Conservation (phyloP, 2,888 invertebrate genomes). For the Plebejus melissa region DNA sequence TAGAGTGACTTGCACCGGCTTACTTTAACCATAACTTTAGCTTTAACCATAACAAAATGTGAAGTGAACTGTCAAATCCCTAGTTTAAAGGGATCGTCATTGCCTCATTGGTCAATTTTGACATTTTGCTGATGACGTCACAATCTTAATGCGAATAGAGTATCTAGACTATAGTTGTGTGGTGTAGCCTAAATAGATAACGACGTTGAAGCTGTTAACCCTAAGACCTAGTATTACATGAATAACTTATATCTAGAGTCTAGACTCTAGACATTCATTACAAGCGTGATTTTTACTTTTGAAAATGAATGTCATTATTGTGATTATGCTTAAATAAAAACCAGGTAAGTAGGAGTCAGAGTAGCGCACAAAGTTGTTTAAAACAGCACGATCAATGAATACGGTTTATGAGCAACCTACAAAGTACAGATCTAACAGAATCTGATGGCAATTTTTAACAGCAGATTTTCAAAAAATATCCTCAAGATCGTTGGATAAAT, state of each 20-base stretch:
- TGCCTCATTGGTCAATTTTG: neutral
- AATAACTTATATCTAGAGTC: conserved; percentile 21
- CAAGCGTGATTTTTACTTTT: neutral
- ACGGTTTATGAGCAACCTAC: too few species aligned
- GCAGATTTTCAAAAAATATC: too few species aligned
- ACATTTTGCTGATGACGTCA: neutral
- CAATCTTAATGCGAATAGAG: neutral
- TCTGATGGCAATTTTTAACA: too few species aligned
- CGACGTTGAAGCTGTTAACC: conserved; percentile 40
- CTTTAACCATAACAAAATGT: too few species aligned
- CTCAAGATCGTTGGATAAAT: too few species aligned
- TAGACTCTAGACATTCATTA: conserved; percentile 3
- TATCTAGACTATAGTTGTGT: neutral
- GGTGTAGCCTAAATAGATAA: conserved; percentile 29
- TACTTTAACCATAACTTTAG: too few species aligned
- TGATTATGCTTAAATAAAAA: neutral
- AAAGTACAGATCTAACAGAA: too few species aligned
- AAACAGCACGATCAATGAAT: too few species aligned
- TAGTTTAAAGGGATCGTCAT: neutral
- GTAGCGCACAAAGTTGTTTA: neutral
- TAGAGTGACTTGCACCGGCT: too few species aligned
- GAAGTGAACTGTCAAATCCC: too few species aligned
- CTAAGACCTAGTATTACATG: conserved; percentile 46
- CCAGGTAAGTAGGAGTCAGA: neutral
- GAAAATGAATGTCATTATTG: neutral